A percentile compares a stretch with the other conserved stretches of the same genome.
Conservation (phyloP, 2,888 invertebrate genomes). For the Cataglyphis rosenhaueri region DNA sequence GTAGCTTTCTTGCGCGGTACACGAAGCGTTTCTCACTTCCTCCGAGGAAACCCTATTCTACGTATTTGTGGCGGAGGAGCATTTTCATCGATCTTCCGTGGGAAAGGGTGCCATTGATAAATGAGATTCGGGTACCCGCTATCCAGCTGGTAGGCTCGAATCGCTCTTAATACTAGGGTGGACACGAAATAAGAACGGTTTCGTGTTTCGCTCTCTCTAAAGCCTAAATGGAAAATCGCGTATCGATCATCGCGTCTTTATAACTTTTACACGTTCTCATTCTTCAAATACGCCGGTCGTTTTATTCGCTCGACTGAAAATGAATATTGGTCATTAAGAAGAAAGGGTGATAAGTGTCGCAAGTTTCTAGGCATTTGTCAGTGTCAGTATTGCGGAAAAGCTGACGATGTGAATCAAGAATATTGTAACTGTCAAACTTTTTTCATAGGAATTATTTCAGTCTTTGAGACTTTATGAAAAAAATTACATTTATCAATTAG, state of each 20-base stretch:
- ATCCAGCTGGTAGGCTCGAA: constrained; percentile 20
- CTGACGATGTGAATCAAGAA: not conserved
- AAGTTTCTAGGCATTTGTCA: not conserved
- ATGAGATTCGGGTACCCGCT: constrained; percentile 58
- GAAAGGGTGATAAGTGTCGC: not conserved
- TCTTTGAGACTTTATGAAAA: not conserved
- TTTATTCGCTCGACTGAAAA: constrained; percentile 24
- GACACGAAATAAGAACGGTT: not conserved
- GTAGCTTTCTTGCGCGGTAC: not conserved
- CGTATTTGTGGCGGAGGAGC: constrained; percentile 30
- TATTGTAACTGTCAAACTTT: not conserved
- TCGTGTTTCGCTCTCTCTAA: not conserved
- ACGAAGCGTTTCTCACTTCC: not conserved
- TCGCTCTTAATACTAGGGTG: constrained; percentile 23
- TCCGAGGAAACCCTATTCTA: constrained; percentile 29
- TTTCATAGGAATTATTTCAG: not conserved
- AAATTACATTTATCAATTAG: not conserved
- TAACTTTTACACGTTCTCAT: not conserved
- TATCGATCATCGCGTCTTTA: constrained; percentile 3
- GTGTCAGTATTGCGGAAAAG: not conserved
- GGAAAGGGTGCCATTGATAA: constrained; percentile 51
- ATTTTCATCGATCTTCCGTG: constrained; percentile 61
- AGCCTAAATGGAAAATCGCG: not conserved
- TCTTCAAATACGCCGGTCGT: not conserved
- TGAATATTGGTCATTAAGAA: not conserved